Base-by-base conservation (phyloP, 2,113 vertebrate genomes). In the Pogona vitticeps region DNA sequence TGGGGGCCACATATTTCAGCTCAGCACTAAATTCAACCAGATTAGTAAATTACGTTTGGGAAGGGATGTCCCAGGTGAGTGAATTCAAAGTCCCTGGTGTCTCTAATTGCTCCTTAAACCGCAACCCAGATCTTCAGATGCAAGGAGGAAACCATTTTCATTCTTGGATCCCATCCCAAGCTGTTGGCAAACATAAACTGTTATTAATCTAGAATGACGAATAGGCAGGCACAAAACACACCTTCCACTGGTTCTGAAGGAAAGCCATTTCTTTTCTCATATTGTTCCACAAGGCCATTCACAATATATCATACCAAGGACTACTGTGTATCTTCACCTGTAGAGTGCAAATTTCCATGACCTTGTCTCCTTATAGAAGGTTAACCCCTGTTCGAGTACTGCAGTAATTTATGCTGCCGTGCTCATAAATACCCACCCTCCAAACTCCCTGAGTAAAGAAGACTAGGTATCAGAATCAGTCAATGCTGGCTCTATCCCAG, bases 201-300 rank as follows among this genome's bases (percentile, higher is more conserved):
- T 95, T 93, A 89, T 94, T 93, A 94, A 93, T 92, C 93, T 90
- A 92, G 92, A 93, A 91, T 90, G 93, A 92, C 88, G 88, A 92
- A 61, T 90, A 87, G 91, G 89, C 90, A 92, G 46, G 10, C 40
- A 1, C 90, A 23, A 87, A 93, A 93, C 82, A 68, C 81, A 40
- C 85, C 80, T 95, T 90, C 91, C 92, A 89, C 72, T 87, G 85
- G 59, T 20, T 83, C 90, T 92, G 92, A 91, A 88, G 1, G 15
- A 0, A 1, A 0, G 93, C 93, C 94, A 92, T 87, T 84, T 94
- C 94, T 95, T 90, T 83, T 73, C 1, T 94, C 90, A 92, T 58
- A 0, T 5, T 73, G 46, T 52, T 52, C 77, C 52, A 7, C 91
- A 86, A 86, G 58, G 56, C 86, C 91, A 1, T 2, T 0, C 90